These are phyloP conservation scores for Rotaria sp. DNA, from an alignment of 2,888 invertebrate genomes.

Conservation along the genomic window DNA sequence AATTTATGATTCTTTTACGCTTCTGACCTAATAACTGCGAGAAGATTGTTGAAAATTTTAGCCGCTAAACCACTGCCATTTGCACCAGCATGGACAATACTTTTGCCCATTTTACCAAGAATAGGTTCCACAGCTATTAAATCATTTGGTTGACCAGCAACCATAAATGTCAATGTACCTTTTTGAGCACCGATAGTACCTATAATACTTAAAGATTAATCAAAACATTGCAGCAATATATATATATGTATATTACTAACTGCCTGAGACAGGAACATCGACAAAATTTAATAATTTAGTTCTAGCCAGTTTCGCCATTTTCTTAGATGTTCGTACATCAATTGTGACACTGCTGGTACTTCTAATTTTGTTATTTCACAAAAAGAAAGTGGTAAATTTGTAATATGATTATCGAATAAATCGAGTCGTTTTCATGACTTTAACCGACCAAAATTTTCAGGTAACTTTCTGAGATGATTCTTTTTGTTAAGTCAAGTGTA, in stretches of 20 bases:
- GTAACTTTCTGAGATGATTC: conserved; percentile 67
- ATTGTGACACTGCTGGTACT: conserved; percentile 62
- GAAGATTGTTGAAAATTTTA: conserved; percentile 87
- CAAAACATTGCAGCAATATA: not conserved
- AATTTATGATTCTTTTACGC: not conserved
- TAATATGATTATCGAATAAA: conserved; percentile 64
- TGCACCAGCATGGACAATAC: conserved; percentile 76
- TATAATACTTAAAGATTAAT: conserved; percentile 47
- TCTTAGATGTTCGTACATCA: conserved; percentile 76
- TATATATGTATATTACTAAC: conserved; percentile 59
- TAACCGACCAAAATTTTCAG: conserved; percentile 69
- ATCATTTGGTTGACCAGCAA: conserved; percentile 66
- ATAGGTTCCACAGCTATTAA: conserved; percentile 65
- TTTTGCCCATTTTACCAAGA: conserved; percentile 73
- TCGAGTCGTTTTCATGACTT: conserved; percentile 67
- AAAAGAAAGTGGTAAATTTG: conserved; percentile 66
- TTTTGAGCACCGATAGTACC: conserved; percentile 83
- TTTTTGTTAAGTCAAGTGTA: conserved; percentile 67
- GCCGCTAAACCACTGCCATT: conserved; percentile 81
- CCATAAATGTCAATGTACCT: conserved; percentile 89
- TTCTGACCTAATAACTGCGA: conserved; percentile 67
- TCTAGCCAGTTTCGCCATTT: conserved; percentile 64
- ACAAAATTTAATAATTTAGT: conserved; percentile 70
- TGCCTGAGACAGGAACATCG: conserved; percentile 96
- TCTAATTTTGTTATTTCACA: conserved; percentile 64